Conservation (phyloP, 2,113 vertebrate genomes). For the Atlantisia rogersi region DNA sequence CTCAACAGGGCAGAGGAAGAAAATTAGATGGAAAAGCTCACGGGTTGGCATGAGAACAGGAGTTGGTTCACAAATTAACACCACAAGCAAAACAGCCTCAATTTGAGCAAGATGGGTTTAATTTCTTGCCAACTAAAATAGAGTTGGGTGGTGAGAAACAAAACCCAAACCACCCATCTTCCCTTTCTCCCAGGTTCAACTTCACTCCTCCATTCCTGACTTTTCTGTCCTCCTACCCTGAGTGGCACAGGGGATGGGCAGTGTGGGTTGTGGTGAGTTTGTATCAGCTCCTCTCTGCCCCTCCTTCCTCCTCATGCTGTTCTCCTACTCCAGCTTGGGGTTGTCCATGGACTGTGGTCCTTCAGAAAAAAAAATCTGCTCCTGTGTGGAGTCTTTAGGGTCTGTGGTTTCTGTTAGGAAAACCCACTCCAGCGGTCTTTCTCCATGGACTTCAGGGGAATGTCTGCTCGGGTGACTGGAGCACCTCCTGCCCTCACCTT, state of each 20-base stretch:
- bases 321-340: neutral
- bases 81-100: neutral
- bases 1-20: neutral
- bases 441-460: neutral
- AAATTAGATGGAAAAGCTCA: neutral
- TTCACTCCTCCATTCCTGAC: neutral
- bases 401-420: neutral
- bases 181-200: neutral
- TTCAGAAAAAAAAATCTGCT: neutral
- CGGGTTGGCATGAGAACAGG: neutral
- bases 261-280: neutral
- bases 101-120: neutral
- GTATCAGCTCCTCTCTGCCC: neutral
- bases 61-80: neutral
- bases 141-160: neutral
- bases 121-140: neutral
- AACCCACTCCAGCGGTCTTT: no score
- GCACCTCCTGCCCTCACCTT: neutral
- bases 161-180: neutral
- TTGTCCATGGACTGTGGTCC: neutral
- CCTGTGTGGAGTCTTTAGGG: neutral
- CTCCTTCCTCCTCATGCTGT: neutral
- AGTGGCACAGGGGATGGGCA: neutral
- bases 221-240: rapidly evolving
- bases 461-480: neutral